Conservation (phyloP, 2,797 vertebrate species). For the Siniperca obscura region DNA sequence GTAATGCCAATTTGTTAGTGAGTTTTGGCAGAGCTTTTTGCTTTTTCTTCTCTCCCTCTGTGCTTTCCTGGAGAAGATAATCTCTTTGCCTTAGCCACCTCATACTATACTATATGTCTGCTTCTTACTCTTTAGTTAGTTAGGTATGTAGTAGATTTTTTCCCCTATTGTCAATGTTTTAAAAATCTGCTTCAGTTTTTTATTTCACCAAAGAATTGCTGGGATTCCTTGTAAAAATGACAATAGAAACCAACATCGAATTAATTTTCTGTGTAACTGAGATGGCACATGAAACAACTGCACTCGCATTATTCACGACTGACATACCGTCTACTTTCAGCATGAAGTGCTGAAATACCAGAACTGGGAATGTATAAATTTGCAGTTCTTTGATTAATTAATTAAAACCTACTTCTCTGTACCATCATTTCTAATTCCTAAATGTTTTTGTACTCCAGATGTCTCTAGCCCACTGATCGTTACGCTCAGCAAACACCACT, state of each 20-base stretch:
- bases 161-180: background rate
- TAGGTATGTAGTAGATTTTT: background rate
- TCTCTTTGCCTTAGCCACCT: conserved; percentile 9
- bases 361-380: no score
- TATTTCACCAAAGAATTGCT: background rate
- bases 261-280: background rate
- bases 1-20: conserved; percentile 41
- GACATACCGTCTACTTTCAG: background rate
- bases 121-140: conserved; percentile 8
- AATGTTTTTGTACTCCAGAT: background rate
- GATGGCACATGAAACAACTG: background rate
- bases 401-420: no score
- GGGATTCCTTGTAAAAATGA: no score
- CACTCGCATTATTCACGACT: background rate
- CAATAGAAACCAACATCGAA: no score
- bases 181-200: background rate
- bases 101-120: background rate
- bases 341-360: conserved; percentile 4
- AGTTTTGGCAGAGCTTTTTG: conserved; percentile 34
- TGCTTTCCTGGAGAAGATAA: conserved; percentile 29
- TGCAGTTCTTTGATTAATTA: no score
- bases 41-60: background rate
- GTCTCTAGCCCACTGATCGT: background rate
- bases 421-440: no score
- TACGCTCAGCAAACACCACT: background rate